These are phyloP conservation scores for Polydrusus pterygomalis DNA, from an alignment of 2,888 invertebrate species.

Conservation along the genomic window DNA sequence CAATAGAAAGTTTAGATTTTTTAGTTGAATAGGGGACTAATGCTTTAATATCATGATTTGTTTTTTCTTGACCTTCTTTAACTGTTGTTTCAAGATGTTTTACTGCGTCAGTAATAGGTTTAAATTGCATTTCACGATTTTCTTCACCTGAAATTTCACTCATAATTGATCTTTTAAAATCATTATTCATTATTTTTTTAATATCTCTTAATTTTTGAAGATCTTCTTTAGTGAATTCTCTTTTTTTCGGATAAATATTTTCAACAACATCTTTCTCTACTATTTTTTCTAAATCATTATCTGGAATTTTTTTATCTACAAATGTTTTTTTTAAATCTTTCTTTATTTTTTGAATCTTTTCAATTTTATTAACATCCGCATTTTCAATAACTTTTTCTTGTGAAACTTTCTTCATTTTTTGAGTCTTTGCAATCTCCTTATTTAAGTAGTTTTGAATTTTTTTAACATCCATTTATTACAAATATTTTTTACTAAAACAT, in stretches of 20 bases:
- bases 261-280: no score
- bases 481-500: neutral
- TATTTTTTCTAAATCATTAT: neutral
- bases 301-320: neutral
- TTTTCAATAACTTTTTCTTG: neutral
- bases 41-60: neutral
- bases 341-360: neutral
- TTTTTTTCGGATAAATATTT: neutral
- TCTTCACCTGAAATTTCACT: conserved; percentile 1
- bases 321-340: neutral
- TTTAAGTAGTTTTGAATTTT: neutral
- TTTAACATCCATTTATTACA: neutral
- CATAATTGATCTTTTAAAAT: neutral
- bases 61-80: neutral
- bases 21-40: neutral
- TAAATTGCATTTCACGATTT: neutral
- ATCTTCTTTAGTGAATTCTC: neutral
- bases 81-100: neutral
- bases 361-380: neutral
- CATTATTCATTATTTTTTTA: neutral
- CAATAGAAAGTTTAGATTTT: neutral
- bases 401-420: neutral
- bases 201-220: neutral
- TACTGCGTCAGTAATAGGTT: neutral
- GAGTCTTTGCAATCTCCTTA: neutral